Percentiles rank a stretch among this genome's conserved stretches.
phyloP scores from a whole-genome alignment of 1,140 invertebrate genomes.

The Stegodyphus dumicola region DNA sequence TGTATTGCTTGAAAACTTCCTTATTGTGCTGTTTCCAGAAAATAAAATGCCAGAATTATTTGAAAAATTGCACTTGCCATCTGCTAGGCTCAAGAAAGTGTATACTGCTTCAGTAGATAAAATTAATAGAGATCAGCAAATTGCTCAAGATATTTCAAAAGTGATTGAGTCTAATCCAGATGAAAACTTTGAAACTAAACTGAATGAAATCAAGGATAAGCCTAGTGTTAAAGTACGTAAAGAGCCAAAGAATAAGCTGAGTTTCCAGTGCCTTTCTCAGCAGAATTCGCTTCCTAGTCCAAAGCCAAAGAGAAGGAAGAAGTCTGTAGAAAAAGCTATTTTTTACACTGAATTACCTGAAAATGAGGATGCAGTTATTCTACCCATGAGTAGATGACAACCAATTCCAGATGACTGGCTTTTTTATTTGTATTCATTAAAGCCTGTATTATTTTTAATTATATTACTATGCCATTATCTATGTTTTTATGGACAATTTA shows the following conservation, averaged over 20 bases:
- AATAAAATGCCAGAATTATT: constrained; percentile 77
- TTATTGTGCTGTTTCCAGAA: constrained; percentile 81
- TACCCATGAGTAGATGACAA: constrained; percentile 44
- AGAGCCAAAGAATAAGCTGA: constrained; percentile 33
- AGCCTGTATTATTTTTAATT: not conserved
- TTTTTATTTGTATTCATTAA: constrained; percentile 1
- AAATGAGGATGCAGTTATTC: constrained; percentile 45
- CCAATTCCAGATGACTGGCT: not conserved
- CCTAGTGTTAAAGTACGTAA: not conserved
- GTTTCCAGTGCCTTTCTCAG: constrained; percentile 42
- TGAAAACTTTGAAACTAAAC: not conserved
- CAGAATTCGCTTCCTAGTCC: constrained; percentile 17
- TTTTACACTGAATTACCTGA: constrained; percentile 34
- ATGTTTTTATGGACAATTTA: too few relatives aligned
- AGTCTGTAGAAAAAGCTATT: constrained; percentile 36
- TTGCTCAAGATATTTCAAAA: not conserved
- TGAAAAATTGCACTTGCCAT: constrained; percentile 74
- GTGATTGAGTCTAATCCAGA: not conserved
- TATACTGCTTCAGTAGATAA: constrained; percentile 8
- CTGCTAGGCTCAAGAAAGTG: not conserved
- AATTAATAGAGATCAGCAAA: not conserved
- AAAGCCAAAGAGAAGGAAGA: constrained; percentile 41
- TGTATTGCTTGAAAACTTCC: constrained; percentile 84
- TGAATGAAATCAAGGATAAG: not conserved
- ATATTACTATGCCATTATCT: too few relatives aligned